phyloP scores from a whole-genome alignment of 2,888 invertebrate species.

The Polyploca ridens region DNA sequence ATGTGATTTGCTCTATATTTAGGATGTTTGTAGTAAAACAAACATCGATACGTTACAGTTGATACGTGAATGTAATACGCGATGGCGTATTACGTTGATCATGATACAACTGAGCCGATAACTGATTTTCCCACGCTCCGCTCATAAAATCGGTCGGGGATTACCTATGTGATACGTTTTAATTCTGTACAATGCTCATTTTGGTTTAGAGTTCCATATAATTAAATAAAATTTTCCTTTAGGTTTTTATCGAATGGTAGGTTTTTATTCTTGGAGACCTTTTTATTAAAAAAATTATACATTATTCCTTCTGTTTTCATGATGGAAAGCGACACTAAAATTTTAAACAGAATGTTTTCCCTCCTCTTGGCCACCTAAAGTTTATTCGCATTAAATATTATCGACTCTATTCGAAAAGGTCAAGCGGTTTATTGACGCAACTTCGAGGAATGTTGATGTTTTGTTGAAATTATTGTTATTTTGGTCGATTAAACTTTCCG shows the following conservation, averaged over 20 bases:
- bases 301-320: too few relatives aligned
- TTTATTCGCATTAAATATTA: neutral
- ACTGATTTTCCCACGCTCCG: constrained; percentile 64
- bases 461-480: neutral
- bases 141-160: constrained; percentile 15
- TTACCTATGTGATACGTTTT: constrained; percentile 10
- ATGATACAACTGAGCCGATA: constrained; percentile 41
- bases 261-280: too few relatives aligned
- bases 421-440: neutral
- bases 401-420: neutral
- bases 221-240: neutral
- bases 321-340: too few relatives aligned
- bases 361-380: neutral
- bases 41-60: constrained; percentile 72
- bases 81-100: constrained; percentile 43
- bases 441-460: neutral
- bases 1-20: constrained; percentile 84
- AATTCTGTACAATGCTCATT: neutral
- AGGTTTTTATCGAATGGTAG: neutral
- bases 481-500: neutral
- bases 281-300: too few relatives aligned
- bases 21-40: constrained; percentile 79
- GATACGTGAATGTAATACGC: constrained; percentile 61
- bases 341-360: too few relatives aligned
- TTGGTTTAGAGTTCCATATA: constrained; percentile 3